These are phyloP conservation scores for Drosophila subsilvestris DNA, from an alignment of 2,888 invertebrate species.

Conservation along the genomic window DNA sequence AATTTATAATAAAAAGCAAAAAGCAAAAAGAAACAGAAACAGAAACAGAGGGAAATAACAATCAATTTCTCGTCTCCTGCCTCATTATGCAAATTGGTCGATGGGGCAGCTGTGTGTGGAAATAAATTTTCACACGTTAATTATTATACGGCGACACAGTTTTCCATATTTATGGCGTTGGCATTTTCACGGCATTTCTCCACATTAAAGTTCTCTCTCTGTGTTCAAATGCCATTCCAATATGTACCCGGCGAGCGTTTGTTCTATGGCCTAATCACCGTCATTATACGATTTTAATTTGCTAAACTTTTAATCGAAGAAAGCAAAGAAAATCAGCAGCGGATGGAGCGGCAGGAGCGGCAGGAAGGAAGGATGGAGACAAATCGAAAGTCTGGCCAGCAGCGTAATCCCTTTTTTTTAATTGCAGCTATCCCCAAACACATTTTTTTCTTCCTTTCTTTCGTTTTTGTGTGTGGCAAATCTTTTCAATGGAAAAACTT, in stretches of 20 bases:
- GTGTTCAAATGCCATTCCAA: background rate
- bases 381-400: slow-evolving; percentile 56
- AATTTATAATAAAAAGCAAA: slow-evolving; percentile 66
- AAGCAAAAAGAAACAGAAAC: slow-evolving; percentile 12
- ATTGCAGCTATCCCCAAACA: slow-evolving; percentile 66
- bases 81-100: slow-evolving; percentile 66
- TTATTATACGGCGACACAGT: slow-evolving; percentile 55
- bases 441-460: slow-evolving; percentile 36
- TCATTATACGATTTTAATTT: slow-evolving; percentile 78
- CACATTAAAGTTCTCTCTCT: slow-evolving; percentile 1
- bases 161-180: slow-evolving; percentile 20
- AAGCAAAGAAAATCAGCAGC: slow-evolving; percentile 29
- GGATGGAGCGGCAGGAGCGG: slow-evolving; percentile 13
- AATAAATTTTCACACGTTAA: slow-evolving; percentile 71
- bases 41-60: slow-evolving; percentile 51
- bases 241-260: slow-evolving; percentile 6
- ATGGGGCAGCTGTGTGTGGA: slow-evolving; percentile 52
- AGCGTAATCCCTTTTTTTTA: slow-evolving; percentile 74
- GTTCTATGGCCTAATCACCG: slow-evolving; percentile 63
- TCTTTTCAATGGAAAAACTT: slow-evolving; percentile 66
- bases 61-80: slow-evolving; percentile 57
- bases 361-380: slow-evolving; percentile 30
- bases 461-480: slow-evolving; percentile 47
- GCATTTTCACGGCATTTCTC: background rate
- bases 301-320: slow-evolving; percentile 73